Evolutionary conservation across 2,113 vertebrate species (phyloP).

Genomic region (Motacilla alba): DNA sequence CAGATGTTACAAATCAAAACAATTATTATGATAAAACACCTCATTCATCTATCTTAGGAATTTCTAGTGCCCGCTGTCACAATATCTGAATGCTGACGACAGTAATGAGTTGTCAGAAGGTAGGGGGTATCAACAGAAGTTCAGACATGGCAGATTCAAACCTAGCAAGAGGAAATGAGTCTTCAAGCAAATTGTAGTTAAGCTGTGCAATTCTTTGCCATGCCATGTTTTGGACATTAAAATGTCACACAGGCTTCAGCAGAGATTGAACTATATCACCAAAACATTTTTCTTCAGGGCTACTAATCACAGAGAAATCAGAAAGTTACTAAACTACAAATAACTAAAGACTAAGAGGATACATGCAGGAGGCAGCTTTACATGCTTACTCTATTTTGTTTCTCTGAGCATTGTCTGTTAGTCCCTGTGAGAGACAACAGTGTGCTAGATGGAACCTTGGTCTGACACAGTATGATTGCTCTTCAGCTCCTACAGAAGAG

Average conservation of each 20-base stretch:
- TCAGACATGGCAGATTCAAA: not conserved
- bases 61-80: not conserved
- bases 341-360: not conserved
- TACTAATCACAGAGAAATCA: not conserved
- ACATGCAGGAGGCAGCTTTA: not conserved
- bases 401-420: not conserved
- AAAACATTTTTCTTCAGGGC: not conserved
- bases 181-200: not conserved
- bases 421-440: not conserved
- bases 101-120: not conserved
- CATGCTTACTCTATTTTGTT: not conserved
- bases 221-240: not conserved
- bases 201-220: not conserved
- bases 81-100: not conserved
- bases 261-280: not conserved
- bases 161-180: not conserved
- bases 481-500: not conserved
- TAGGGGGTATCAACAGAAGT: not conserved
- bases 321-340: not conserved
- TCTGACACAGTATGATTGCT: not conserved
- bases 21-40: slow-evolving; percentile 1
- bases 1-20: slow-evolving; percentile 42
- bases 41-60: not conserved
- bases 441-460: not conserved
- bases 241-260: not conserved